phyloP scores from a whole-genome alignment of 2,888 invertebrate species.

The Nymphalis polychloros region DNA sequence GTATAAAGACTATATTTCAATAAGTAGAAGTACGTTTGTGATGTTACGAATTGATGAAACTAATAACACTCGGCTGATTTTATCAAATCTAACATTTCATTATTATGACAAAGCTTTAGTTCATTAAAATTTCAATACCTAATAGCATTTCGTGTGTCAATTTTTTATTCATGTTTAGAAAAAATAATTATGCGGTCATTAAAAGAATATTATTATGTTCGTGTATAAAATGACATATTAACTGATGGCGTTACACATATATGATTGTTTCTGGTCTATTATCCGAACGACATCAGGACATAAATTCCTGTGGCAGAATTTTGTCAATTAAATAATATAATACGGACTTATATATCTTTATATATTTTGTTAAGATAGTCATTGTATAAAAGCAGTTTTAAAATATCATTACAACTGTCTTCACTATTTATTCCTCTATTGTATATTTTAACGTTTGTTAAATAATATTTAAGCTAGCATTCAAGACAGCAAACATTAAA shows the following conservation, averaged over 20 bases:
- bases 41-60: not conserved
- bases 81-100: constrained; percentile 28
- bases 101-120: constrained; percentile 6
- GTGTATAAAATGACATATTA: not conserved
- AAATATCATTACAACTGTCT: no score
- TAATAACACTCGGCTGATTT: constrained; percentile 20
- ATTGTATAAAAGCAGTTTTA: no score
- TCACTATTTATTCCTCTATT: no score
- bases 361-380: no score
- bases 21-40: not conserved
- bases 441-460: no score
- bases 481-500: constrained; percentile 46
- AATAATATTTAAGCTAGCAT: constrained; percentile 2
- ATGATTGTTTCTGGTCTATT: no score
- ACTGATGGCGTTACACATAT: no score
- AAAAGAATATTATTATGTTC: not conserved
- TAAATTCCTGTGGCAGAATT: no score
- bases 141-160: not conserved
- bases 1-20: not conserved
- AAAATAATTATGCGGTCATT: not conserved
- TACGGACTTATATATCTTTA: no score
- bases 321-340: no score
- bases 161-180: not conserved
- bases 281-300: no score
- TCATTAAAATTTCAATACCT: constrained; percentile 14